Evolutionary conservation across 2,888 invertebrate genomes (phyloP), one percentile per base, ranked within the genome.

Genomic region (Baronia brevicornis): DNA sequence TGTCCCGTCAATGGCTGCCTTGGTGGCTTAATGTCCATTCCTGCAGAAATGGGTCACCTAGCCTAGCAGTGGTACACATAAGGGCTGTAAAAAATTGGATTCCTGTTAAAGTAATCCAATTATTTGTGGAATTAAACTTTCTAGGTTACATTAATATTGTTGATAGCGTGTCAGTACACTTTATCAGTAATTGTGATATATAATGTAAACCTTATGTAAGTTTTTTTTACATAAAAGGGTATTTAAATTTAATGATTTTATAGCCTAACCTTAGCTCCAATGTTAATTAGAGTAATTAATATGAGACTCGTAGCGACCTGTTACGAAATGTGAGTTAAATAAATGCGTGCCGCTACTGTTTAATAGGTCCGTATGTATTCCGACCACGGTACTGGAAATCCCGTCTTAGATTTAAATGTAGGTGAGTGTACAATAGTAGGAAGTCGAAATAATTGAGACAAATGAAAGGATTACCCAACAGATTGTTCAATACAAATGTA

Each of bases 381-480:
- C 33, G 48, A 57, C 58, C 79, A 78, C 78, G 77, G 61, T 60
- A 54, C 41, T 39, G 46, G 39, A 48, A 51, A 59, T 52, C 48
- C 48, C 47, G 43, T 50, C 38, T 51, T 43, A 54, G 48, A 52
- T 57, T 54, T 55, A 47, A 52, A 58, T 60, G 43, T 47, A 42
- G 51, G 59, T 51, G 54, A 55, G 51, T 45, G 43, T 55, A 57
- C 55, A 61, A 64, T 59, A 68, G 65, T 59, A 66, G 77, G 72
- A 79, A 72, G 61, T 63, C 57, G 54, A 59, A 62, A 73, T 84
- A 82, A 84, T 82, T 82, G 80, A 80, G 80, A 84, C 72, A 78
- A 82, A 84, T 82, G 82, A 61, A 57, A 50, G 74, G 78, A 77
- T 84, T 82, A 80, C 74, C 78, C 75, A 62, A 80, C 79, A 78